phyloP scores from a whole-genome alignment of 2,113 vertebrate species.

The Toxotes chatareus region DNA sequence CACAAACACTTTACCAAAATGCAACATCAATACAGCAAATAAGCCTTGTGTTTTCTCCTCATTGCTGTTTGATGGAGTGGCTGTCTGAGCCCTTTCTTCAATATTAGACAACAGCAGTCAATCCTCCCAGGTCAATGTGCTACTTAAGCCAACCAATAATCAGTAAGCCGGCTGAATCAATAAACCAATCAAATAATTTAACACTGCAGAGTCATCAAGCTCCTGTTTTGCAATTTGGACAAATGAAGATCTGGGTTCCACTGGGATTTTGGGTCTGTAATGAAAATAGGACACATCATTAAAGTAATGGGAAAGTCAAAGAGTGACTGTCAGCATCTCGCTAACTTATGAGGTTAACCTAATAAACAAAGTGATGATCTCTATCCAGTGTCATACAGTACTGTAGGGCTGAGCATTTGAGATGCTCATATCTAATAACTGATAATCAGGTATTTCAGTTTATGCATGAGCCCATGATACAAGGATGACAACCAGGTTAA shows the following conservation, averaged over 20 bases:
- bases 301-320: slow-evolving; percentile 53
- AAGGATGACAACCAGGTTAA: not conserved
- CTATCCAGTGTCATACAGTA: not conserved
- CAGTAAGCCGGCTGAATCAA: slow-evolving; percentile 58
- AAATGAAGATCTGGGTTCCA: slow-evolving; percentile 53
- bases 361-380: slow-evolving; percentile 32
- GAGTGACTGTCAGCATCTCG: slow-evolving; percentile 37
- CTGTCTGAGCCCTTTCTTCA: slow-evolving; percentile 15
- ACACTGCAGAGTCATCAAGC: slow-evolving; percentile 65
- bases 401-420: not conserved
- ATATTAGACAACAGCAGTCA: slow-evolving; percentile 42
- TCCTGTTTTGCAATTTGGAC: slow-evolving; percentile 45
- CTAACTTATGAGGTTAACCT: not conserved
- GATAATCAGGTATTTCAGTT: not conserved
- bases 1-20: slow-evolving; percentile 1
- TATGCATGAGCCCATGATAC: not conserved
- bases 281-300: slow-evolving; percentile 47
- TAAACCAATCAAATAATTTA: slow-evolving; percentile 71
- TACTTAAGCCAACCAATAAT: slow-evolving; percentile 56
- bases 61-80: slow-evolving; percentile 34
- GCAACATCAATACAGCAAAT: slow-evolving; percentile 5
- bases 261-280: slow-evolving; percentile 54
- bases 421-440: not conserved
- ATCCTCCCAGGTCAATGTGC: slow-evolving; percentile 52
- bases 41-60: slow-evolving; percentile 18